Percentiles rank a stretch among this genome's conserved stretches.
Conservation (phyloP, 2,888 invertebrate genomes). For the Pollenia labialis region DNA sequence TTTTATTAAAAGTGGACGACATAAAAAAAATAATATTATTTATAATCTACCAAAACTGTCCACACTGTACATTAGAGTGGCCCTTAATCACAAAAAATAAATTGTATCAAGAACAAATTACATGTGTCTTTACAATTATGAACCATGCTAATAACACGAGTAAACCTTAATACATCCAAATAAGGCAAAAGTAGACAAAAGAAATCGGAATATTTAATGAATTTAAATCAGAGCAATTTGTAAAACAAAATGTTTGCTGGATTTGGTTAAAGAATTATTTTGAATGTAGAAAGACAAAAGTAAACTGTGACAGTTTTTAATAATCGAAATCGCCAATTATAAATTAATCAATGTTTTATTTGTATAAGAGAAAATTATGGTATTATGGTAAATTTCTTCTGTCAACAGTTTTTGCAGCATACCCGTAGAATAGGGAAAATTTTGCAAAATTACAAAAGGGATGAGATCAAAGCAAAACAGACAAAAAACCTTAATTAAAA, state of each 20-base stretch:
- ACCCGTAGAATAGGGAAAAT: too few relatives aligned
- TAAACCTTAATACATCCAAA: not conserved
- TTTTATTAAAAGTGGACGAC: slow-evolving; percentile 47
- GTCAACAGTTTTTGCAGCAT: too few relatives aligned
- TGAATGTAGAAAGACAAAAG: not conserved
- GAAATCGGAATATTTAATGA: slow-evolving; percentile 22
- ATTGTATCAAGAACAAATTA: too few relatives aligned
- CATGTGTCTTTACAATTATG: too few relatives aligned
- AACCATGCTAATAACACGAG: not conserved
- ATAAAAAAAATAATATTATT: slow-evolving; percentile 36
- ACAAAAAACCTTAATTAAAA: too few relatives aligned
- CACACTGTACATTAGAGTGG: too few relatives aligned
- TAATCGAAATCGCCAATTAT: not conserved
- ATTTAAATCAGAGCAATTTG: slow-evolving; percentile 31
- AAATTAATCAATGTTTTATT: too few relatives aligned
- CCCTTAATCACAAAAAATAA: too few relatives aligned
- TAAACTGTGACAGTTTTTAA: not conserved
- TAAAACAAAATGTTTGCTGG: slow-evolving; percentile 29
- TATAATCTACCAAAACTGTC: not conserved
- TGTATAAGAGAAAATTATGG: too few relatives aligned
- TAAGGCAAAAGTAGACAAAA: not conserved
- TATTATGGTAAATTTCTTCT: too few relatives aligned
- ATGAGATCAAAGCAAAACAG: too few relatives aligned
- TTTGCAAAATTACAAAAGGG: too few relatives aligned
- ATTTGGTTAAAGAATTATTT: not conserved